These are phyloP conservation scores for Ethmia dodecea DNA, from an alignment of 2,888 invertebrate species.

Conservation along the genomic window DNA sequence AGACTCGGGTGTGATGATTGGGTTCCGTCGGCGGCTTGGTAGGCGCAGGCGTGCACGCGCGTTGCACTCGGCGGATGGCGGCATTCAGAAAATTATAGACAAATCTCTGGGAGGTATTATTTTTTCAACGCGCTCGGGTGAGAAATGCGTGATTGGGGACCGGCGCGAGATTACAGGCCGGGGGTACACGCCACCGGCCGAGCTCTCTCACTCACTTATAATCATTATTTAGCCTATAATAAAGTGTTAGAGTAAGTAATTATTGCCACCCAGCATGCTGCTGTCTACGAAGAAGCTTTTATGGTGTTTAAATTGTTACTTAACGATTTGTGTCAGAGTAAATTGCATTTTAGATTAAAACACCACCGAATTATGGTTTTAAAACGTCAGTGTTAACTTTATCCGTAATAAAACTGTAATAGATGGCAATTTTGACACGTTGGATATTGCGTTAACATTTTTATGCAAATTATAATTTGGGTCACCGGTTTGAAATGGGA, in stretches of 20 bases:
- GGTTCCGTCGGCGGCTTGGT: no score
- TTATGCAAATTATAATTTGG: conserved; percentile 70
- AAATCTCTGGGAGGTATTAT: conserved; percentile 70
- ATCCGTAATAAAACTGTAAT: conserved; percentile 43
- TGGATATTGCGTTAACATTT: conserved; percentile 60
- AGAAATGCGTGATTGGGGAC: conserved; percentile 75
- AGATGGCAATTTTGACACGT: conserved; percentile 59
- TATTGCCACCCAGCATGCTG: conserved; percentile 56
- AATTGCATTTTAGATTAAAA: background rate
- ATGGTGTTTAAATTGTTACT: background rate
- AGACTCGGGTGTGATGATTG: conserved; percentile 40
- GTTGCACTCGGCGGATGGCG: conserved; percentile 36
- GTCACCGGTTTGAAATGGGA: conserved; percentile 60
- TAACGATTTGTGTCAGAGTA: background rate
- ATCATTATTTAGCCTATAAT: conserved; percentile 70
- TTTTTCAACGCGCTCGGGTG: conserved; percentile 76
- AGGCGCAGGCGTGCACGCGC: conserved; percentile 20
- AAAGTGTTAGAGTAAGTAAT: conserved; percentile 67
- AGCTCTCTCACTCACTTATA: conserved; percentile 62
- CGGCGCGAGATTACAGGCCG: conserved; percentile 70
- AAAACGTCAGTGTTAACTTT: conserved; percentile 43
- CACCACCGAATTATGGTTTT: conserved; percentile 30
- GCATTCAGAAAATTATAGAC: conserved; percentile 74
- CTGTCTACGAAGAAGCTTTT: conserved; percentile 7
- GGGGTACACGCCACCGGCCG: conserved; percentile 65